Base-by-base conservation (phyloP, 2,888 invertebrate species). In the Podabrus alpinus region DNA sequence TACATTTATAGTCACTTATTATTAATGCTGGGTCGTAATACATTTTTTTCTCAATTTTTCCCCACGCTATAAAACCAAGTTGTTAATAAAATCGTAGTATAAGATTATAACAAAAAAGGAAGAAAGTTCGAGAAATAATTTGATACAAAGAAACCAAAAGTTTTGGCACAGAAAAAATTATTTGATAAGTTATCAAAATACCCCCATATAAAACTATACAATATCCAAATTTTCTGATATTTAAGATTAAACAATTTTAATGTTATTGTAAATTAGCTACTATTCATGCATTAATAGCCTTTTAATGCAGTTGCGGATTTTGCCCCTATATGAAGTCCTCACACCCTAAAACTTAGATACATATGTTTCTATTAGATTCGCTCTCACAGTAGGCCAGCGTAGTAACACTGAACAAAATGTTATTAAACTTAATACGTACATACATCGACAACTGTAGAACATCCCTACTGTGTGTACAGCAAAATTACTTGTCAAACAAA, bases 281-380 rank as follows among this genome's bases (percentile, higher is more conserved):
- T 80, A 85, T 85, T 85, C 83, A 84, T 82, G 82, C 81, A 79
- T 80, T 85, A 85, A 85, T 85, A 81, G 84, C 80, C 81, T 83
- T 85, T 85, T 85, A 85, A 85, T 85, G 84, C 82, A 85, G 82
- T 84, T 81, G 80, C 82, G 81, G 80, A 83, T 75, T 82, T 82
- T 80, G 80, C 82, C 83, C 83, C 81, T 80, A 79, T 80, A 24
- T n/a, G n/a, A 78, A 74, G 79, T 74, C 77, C 79, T 80, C 77
- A 79, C 79, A 78, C 79, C 78, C 77, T 76, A 74, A 79, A 81
- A 81, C 83, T 82, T 81, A 81, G 83, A 80, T 84, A 84, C 85
- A 85, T 85, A 85, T 85, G 85, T 84, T 85, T 83, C 84, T 79
- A 78, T 79, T 72, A 76, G 79, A 79, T 79, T 79, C 76, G 78